Base-by-base conservation (phyloP, 1,140 invertebrate genomes). In the Aphidius ervi region DNA sequence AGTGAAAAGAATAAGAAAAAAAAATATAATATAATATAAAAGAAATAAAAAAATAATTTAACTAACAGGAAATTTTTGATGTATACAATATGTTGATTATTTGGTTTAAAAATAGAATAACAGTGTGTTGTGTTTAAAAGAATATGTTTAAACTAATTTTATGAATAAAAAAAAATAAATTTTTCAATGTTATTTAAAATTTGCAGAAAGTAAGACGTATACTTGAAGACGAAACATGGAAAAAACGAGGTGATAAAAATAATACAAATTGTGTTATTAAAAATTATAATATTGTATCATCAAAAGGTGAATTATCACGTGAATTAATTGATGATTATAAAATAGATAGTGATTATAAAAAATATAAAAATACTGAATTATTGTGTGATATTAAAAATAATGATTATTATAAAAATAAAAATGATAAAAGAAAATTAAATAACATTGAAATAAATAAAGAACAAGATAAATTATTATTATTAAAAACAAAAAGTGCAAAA, bases 241-340 rank as follows among this genome's bases (percentile, higher is more conserved):
- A 65, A 50, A 63, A 9, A 63, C 20, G 48, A 55, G 42, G 48
- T 4, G 47, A 41, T 3, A 46, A 47, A 31, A 31, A 31, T n/a
- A 16, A 41, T 16, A 65, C 49, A 60, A 52, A 46, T 47, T 56
- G 53, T 39, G 62, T 63, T 16, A 63, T 71, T 47, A 71, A 56
- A 56, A 73, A 75, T 62, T 74, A 68, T 64, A 70, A 66, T 55
- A 63, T 76, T 63, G 68, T 71, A 46, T 72, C 71, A n/a, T 74
- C 74, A 41, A 70, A 68, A 40, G 69, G 73, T n/a, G 73, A 75
- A 59, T 65, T 74, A 40, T 67, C 72, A 63, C 69, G 74, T 68
- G 73, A 72, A 16, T 16, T 16, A 67, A 75, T 69, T 23, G 61
- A 62, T 53, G 72, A 74, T 63, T 71, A 65, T 43, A 59, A 64